phyloP scores from a whole-genome alignment of 1,140 invertebrate genomes.

The Muscidifurax raptorellus region DNA sequence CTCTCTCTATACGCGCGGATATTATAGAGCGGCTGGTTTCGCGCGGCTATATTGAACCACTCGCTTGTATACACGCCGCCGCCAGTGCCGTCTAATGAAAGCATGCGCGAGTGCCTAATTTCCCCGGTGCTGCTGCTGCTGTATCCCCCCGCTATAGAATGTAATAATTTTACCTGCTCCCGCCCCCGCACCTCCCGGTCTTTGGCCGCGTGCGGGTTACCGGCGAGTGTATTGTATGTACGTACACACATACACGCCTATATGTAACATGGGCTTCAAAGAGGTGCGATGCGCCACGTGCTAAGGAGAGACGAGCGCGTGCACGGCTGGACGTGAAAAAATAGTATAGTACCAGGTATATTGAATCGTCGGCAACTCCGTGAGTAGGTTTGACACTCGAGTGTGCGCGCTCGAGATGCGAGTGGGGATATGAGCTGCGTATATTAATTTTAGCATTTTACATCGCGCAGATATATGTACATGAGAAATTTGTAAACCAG shows the following conservation, averaged over 20 bases:
- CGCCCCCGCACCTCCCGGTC: conserved; percentile 3
- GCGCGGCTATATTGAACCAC: conserved; percentile 31
- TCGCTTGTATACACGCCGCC: conserved; percentile 51
- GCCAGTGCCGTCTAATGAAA: conserved; percentile 58
- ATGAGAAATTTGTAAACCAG: too few relatives aligned
- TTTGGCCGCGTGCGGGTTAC: background rate
- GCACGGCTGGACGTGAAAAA: too few relatives aligned
- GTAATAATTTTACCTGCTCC: conserved; percentile 55
- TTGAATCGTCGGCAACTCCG: too few relatives aligned
- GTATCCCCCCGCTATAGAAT: background rate
- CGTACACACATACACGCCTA: background rate
- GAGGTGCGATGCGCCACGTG: background rate
- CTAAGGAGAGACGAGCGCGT: background rate
- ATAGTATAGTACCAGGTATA: too few relatives aligned
- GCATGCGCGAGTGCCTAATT: conserved; percentile 45
- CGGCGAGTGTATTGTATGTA: too few relatives aligned
- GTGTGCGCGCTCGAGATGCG: too few relatives aligned
- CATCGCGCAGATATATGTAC: too few relatives aligned
- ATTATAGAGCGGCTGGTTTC: background rate
- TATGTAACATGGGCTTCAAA: background rate
- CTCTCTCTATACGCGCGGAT: background rate
- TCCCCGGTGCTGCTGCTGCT: background rate
- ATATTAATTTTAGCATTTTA: too few relatives aligned
- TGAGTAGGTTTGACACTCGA: too few relatives aligned
- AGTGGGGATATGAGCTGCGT: too few relatives aligned